phyloP scores from a whole-genome alignment of 2,888 invertebrate species.

The Idaea aversata region DNA sequence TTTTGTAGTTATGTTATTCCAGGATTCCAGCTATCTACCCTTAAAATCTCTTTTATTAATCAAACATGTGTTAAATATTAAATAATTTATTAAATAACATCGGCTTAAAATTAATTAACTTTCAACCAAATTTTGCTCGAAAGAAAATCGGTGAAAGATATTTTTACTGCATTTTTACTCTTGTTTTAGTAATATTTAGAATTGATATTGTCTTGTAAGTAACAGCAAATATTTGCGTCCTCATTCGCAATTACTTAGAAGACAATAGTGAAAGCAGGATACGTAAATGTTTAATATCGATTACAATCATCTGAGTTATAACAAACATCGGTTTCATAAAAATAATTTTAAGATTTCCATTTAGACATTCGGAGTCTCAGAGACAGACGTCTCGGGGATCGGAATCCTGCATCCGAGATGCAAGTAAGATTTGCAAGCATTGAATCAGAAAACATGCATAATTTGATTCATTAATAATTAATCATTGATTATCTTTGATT shows the following conservation, averaged over 20 bases:
- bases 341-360: not conserved
- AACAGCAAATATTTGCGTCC: slow-evolving; percentile 53
- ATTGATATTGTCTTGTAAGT: slow-evolving; percentile 22
- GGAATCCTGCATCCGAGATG: not conserved
- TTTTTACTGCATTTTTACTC: slow-evolving; percentile 61
- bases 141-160: slow-evolving; percentile 50
- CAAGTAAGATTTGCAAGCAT: not conserved
- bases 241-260: slow-evolving; percentile 49
- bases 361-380: not conserved
- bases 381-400: too few relatives aligned
- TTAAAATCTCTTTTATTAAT: not conserved
- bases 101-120: slow-evolving; percentile 29
- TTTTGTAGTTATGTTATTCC: too few relatives aligned
- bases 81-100: slow-evolving; percentile 19
- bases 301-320: not conserved
- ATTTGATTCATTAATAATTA: not conserved
- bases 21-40: not conserved
- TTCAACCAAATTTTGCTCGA: slow-evolving; percentile 40
- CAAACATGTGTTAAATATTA: slow-evolving; percentile 20
- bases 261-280: slow-evolving; percentile 40
- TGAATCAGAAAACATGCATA: not conserved
- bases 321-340: not conserved
- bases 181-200: slow-evolving; percentile 19
- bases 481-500: not conserved
- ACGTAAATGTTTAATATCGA: slow-evolving; percentile 19